A percentile compares a stretch with the other conserved stretches of the same genome.
These are phyloP conservation scores for Borostomias antarcticus DNA, from an alignment of 2,797 vertebrate genomes.

Conservation along the genomic window DNA sequence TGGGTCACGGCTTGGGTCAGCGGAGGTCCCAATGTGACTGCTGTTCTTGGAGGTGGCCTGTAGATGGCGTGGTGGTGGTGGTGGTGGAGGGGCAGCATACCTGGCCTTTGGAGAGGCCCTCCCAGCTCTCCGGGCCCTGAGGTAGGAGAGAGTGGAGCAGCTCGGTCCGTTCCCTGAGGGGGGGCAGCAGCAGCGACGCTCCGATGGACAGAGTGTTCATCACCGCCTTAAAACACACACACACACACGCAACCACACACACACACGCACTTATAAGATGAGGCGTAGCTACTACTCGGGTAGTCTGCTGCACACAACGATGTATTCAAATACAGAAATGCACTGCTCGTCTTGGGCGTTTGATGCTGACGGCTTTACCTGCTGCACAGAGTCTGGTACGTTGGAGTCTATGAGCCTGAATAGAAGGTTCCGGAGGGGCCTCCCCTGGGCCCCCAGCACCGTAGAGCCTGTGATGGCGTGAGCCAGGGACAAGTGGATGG, in stretches of 20 bases:
- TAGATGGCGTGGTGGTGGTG: too few species aligned
- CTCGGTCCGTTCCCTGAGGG: slow-evolving; percentile 82
- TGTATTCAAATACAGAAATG: too few species aligned
- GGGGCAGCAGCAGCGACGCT: slow-evolving; percentile 80
- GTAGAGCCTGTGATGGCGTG: slow-evolving; percentile 81
- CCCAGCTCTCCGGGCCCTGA: slow-evolving; percentile 83
- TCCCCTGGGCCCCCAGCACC: slow-evolving; percentile 79
- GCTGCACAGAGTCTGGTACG: slow-evolving; percentile 82
- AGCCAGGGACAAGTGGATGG: slow-evolving; percentile 82
- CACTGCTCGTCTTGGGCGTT: too few species aligned
- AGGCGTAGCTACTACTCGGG: too few species aligned
- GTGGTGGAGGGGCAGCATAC: too few species aligned
- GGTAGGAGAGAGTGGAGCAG: slow-evolving; percentile 83
- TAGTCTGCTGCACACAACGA: too few species aligned
- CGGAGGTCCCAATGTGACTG: too few species aligned
- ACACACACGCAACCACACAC: slow-evolving; percentile 20
- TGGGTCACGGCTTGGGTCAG: too few species aligned
- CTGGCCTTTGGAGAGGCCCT: slow-evolving; percentile 84
- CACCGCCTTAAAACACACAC: slow-evolving; percentile 72
- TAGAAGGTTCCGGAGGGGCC: slow-evolving; percentile 81
- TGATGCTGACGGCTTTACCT: too few species aligned
- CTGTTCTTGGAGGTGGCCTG: too few species aligned
- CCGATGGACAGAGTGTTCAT: slow-evolving; percentile 82
- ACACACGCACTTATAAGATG: background rate
- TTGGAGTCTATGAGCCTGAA: slow-evolving; percentile 83